phyloP scores from a whole-genome alignment of 2,888 invertebrate genomes.

The Frankliniella intonsa region DNA sequence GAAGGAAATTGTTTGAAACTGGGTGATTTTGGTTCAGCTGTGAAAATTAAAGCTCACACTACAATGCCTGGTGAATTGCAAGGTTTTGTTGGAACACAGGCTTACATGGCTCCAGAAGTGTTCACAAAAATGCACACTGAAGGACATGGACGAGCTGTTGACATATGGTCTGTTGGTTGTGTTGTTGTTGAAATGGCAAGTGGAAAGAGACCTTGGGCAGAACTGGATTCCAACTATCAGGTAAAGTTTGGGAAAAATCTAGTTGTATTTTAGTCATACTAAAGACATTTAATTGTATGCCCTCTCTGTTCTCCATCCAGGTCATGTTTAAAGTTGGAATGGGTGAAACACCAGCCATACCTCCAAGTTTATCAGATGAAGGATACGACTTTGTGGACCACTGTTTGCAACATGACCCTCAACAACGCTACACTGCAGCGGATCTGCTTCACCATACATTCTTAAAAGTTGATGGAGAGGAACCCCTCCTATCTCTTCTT shows the following conservation, averaged over 20 bases:
- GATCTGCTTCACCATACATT: constrained; percentile 72
- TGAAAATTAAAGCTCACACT: constrained; percentile 80
- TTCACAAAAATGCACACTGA: constrained; percentile 71
- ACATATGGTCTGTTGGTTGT: constrained; percentile 95
- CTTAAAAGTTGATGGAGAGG: constrained; percentile 46
- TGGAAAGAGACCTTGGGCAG: constrained; percentile 90
- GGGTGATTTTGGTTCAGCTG: constrained; percentile 93
- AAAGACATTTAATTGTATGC: background rate
- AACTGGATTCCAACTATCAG: constrained; percentile 88
- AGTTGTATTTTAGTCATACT: background rate
- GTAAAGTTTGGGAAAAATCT: constrained; percentile 48
- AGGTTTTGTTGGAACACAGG: constrained; percentile 90
- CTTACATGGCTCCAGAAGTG: constrained; percentile 96
- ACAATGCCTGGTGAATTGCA: constrained; percentile 83
- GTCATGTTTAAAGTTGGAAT: constrained; percentile 77
- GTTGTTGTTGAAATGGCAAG: constrained; percentile 94
- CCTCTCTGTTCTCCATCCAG: constrained; percentile 40
- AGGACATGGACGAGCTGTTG: constrained; percentile 89
- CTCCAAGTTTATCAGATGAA: constrained; percentile 71
- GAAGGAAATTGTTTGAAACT: constrained; percentile 82
- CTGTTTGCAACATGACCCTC: constrained; percentile 80
- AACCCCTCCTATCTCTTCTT: background rate
- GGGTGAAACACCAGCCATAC: constrained; percentile 76
- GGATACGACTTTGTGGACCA: constrained; percentile 72
- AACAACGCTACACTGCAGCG: constrained; percentile 63